phyloP scores from a whole-genome alignment of 2,888 invertebrate species.

The Scaptomyza parva region DNA sequence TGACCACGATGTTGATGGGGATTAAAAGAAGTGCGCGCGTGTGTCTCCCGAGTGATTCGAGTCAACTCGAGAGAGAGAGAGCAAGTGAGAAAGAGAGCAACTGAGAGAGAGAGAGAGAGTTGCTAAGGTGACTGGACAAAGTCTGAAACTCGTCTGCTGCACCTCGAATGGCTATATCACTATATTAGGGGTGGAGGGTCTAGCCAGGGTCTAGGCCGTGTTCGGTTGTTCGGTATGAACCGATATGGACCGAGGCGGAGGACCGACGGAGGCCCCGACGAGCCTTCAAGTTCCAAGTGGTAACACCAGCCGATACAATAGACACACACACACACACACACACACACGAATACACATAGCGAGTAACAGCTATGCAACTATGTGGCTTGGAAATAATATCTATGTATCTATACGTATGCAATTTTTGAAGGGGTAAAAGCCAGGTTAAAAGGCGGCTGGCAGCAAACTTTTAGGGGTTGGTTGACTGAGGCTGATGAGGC shows the following conservation, averaged over 20 bases:
- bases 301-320: slow-evolving; percentile 54
- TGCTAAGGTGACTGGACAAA: slow-evolving; percentile 21
- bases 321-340: slow-evolving; percentile 30
- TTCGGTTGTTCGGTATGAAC: neutral
- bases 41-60: neutral
- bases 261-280: slow-evolving; percentile 49
- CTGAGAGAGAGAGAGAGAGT: neutral
- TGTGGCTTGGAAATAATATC: slow-evolving; percentile 32
- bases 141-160: slow-evolving; percentile 18
- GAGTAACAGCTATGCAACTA: slow-evolving; percentile 2
- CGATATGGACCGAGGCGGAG: slow-evolving; percentile 14
- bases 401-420: neutral
- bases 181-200: neutral
- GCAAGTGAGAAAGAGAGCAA: neutral
- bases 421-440: slow-evolving; percentile 7
- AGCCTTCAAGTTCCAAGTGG: slow-evolving; percentile 61
- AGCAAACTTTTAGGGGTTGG: slow-evolving; percentile 14
- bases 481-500: neutral
- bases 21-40: slow-evolving; percentile 13
- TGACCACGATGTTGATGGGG: slow-evolving; percentile 4
- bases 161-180: slow-evolving; percentile 5
- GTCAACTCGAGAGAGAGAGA: no score
- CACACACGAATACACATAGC: slow-evolving; percentile 1
- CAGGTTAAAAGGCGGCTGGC: slow-evolving; percentile 24
- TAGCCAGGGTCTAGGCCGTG: slow-evolving; percentile 37